phyloP scores from a whole-genome alignment of 2,888 invertebrate species.

The Lepidocyrtoides sp. region DNA sequence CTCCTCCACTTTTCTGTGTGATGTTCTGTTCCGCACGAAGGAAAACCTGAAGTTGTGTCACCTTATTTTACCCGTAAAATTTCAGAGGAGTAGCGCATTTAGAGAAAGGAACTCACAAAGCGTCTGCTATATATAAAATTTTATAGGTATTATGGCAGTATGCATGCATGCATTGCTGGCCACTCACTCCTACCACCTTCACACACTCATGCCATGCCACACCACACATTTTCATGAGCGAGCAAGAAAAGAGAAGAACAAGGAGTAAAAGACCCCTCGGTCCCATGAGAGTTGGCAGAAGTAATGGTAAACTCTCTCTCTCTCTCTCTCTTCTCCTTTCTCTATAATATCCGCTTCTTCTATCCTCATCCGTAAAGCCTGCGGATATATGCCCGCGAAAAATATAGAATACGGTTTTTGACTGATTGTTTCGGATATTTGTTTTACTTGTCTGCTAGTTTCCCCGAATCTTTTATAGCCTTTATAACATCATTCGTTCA shows the following conservation, averaged over 20 bases:
- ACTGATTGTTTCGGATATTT: slow-evolving; percentile 85
- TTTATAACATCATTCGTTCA: not conserved
- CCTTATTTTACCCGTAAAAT: slow-evolving; percentile 68
- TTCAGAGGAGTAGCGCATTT: slow-evolving; percentile 34
- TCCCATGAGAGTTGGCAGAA: slow-evolving; percentile 81
- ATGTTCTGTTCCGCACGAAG: slow-evolving; percentile 74
- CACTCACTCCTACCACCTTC: slow-evolving; percentile 7
- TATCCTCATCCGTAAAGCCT: slow-evolving; percentile 47
- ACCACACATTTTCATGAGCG: slow-evolving; percentile 34
- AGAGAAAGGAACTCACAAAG: slow-evolving; percentile 12
- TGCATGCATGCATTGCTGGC: not conserved
- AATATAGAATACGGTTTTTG: slow-evolving; percentile 74
- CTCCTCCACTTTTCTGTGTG: slow-evolving; percentile 60
- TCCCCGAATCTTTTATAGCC: slow-evolving; percentile 36
- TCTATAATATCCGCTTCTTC: not conserved
- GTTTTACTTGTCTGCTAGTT: slow-evolving; percentile 69
- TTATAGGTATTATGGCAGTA: not conserved
- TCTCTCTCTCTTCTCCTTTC: slow-evolving; percentile 20
- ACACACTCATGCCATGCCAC: not conserved
- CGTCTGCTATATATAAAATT: not conserved
- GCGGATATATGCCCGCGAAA: slow-evolving; percentile 35
- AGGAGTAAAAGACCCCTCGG: slow-evolving; percentile 81
- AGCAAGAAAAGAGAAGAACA: slow-evolving; percentile 35
- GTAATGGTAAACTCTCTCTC: slow-evolving; percentile 78
- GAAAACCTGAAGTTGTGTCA: slow-evolving; percentile 74